Evolutionary conservation across 2,113 vertebrate species (phyloP).

Genomic region (Bettongia penicillata): DNA sequence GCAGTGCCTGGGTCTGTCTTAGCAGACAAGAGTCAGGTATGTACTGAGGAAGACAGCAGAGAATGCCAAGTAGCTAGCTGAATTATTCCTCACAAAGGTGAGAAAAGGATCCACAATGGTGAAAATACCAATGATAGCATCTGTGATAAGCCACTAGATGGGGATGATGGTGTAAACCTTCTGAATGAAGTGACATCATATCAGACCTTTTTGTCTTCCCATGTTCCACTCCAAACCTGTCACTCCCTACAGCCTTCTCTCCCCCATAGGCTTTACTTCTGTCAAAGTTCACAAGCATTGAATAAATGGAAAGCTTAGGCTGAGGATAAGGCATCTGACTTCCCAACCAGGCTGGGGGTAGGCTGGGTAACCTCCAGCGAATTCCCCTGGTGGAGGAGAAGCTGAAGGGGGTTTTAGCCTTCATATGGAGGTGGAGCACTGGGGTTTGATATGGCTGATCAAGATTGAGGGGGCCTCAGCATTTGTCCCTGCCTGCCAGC

Average conservation of each 20-base stretch:
- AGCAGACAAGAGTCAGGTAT: constrained; percentile 89
- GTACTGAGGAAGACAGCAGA: constrained; percentile 88
- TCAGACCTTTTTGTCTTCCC: constrained; percentile 85
- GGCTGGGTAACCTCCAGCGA: constrained; percentile 37
- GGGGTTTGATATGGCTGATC: constrained; percentile 84
- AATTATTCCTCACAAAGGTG: constrained; percentile 82
- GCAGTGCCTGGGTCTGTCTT: constrained; percentile 89
- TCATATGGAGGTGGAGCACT: constrained; percentile 87
- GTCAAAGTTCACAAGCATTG: constrained; percentile 79
- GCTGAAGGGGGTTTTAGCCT: constrained; percentile 81
- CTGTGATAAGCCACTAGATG: constrained; percentile 86
- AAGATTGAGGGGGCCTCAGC: background rate
- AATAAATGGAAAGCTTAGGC: constrained; percentile 84
- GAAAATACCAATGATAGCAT: constrained; percentile 88
- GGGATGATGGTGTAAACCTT: constrained; percentile 92
- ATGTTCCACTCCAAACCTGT: constrained; percentile 80
- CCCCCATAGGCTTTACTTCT: background rate
- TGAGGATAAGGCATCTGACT: constrained; percentile 60
- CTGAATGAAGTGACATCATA: constrained; percentile 87
- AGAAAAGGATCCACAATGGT: constrained; percentile 82
- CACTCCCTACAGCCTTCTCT: constrained; percentile 42
- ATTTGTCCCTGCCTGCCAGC: constrained; percentile 33
- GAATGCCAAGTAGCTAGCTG: constrained; percentile 87
- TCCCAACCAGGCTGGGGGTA: constrained; percentile 72
- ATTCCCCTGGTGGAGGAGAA: constrained; percentile 57